phyloP scores from a whole-genome alignment of 2,888 invertebrate genomes.

The Horisme vitalbata region DNA sequence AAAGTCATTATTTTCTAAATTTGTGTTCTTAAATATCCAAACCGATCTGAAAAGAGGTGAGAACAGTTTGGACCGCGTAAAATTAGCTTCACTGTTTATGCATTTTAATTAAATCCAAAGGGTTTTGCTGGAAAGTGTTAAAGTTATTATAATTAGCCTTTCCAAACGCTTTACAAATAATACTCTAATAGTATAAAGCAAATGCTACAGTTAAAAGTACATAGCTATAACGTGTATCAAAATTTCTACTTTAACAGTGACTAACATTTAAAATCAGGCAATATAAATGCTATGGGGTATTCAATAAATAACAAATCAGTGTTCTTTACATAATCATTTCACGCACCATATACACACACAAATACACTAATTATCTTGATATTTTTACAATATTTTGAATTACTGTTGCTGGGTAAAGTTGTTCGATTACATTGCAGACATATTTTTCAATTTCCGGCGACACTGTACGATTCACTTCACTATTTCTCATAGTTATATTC shows the following conservation, averaged over 20 bases:
- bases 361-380: background rate
- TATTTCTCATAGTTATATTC: background rate
- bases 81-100: conserved; percentile 47
- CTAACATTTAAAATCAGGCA: conserved; percentile 42
- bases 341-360: background rate
- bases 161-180: conserved; percentile 56
- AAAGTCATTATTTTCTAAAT: conserved; percentile 58
- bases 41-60: conserved; percentile 58
- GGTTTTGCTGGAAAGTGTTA: conserved; percentile 47
- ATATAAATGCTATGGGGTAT: conserved; percentile 13
- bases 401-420: too few species aligned
- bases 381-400: background rate
- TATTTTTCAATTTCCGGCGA: background rate
- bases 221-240: conserved; percentile 16
- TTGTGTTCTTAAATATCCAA: conserved; percentile 48
- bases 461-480: conserved; percentile 6
- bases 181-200: conserved; percentile 29
- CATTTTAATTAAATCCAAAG: conserved; percentile 28
- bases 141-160: conserved; percentile 14
- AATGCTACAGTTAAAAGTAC: conserved; percentile 1
- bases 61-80: conserved; percentile 58
- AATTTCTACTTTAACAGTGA: conserved; percentile 42
- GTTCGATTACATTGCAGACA: too few species aligned
- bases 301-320: background rate
- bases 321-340: conserved; percentile 1